Percentiles rank a stretch among this genome's conserved stretches.
These are phyloP conservation scores for Diarsia mendica DNA, from an alignment of 2,888 invertebrate species.

Conservation along the genomic window DNA sequence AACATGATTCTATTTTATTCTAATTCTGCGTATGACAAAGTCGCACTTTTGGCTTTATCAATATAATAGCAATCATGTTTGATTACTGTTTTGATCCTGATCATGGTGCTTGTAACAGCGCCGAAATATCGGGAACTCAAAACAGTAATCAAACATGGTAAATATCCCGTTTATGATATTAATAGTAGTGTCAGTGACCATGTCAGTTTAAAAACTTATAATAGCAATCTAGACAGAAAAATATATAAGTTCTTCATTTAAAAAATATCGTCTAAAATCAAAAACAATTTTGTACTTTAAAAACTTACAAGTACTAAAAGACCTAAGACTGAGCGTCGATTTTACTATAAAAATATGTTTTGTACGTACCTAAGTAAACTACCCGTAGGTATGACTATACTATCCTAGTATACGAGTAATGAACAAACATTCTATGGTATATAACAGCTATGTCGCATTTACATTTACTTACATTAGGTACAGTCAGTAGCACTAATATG, in stretches of 20 bases:
- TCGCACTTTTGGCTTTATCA: background rate
- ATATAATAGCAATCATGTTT: background rate
- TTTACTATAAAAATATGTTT: constrained; percentile 70
- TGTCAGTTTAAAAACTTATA: too few relatives aligned
- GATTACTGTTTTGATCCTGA: too few relatives aligned
- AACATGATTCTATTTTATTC: constrained; percentile 3
- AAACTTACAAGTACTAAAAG: constrained; percentile 39
- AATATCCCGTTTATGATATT: too few relatives aligned
- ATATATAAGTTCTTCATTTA: background rate
- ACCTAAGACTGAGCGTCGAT: constrained; percentile 54
- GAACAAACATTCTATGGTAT: constrained; percentile 62
- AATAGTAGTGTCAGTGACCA: too few relatives aligned
- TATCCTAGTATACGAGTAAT: constrained; percentile 57
- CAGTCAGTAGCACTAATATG: too few relatives aligned
- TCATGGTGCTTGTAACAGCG: too few relatives aligned
- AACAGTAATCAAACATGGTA: too few relatives aligned
- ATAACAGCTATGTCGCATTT: constrained; percentile 63
- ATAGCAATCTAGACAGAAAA: background rate
- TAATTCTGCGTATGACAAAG: background rate
- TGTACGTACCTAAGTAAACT: constrained; percentile 45
- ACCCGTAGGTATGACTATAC: constrained; percentile 37
- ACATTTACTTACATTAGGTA: constrained; percentile 55
- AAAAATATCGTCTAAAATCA: constrained; percentile 15
- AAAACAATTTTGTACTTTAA: constrained; percentile 36
- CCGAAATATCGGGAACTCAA: too few relatives aligned